These are phyloP conservation scores for Acleris holmiana DNA, from an alignment of 2,888 invertebrate genomes.

Conservation along the genomic window DNA sequence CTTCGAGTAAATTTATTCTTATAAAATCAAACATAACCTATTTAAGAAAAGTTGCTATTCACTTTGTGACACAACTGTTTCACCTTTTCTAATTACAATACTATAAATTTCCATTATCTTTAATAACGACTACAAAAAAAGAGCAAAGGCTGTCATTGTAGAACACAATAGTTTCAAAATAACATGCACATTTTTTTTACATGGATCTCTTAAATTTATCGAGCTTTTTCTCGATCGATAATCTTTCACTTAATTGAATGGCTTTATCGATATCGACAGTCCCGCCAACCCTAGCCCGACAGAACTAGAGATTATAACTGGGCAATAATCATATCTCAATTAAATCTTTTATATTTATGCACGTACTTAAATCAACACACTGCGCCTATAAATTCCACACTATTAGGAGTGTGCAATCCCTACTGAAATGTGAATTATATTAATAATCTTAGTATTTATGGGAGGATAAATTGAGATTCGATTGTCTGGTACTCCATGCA, in stretches of 20 bases:
- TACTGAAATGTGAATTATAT: slow-evolving; percentile 30
- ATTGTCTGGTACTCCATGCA: not conserved
- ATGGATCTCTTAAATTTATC: not conserved
- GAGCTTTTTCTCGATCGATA: not conserved
- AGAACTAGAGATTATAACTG: slow-evolving; percentile 69
- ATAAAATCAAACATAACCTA: no score
- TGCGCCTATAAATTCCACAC: slow-evolving; percentile 58
- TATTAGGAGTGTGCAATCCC: slow-evolving; percentile 47
- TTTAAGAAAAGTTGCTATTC: no score
- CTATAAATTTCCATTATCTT: no score
- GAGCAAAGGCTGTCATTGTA: no score
- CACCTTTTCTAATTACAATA: no score
- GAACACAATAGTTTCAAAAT: no score
- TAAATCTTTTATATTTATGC: slow-evolving; percentile 80
- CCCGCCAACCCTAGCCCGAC: slow-evolving; percentile 52
- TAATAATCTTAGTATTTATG: slow-evolving; percentile 16
- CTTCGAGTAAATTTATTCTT: no score
- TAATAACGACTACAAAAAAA: no score
- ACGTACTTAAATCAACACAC: slow-evolving; percentile 68
- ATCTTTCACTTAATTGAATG: not conserved
- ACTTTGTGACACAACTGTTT: no score
- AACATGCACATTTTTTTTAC: no score
- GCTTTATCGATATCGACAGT: slow-evolving; percentile 18
- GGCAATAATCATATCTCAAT: slow-evolving; percentile 81
- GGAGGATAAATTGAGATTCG: slow-evolving; percentile 18